Conservation (phyloP, 1,140 invertebrate genomes). For the Dinoponera quadriceps region DNA sequence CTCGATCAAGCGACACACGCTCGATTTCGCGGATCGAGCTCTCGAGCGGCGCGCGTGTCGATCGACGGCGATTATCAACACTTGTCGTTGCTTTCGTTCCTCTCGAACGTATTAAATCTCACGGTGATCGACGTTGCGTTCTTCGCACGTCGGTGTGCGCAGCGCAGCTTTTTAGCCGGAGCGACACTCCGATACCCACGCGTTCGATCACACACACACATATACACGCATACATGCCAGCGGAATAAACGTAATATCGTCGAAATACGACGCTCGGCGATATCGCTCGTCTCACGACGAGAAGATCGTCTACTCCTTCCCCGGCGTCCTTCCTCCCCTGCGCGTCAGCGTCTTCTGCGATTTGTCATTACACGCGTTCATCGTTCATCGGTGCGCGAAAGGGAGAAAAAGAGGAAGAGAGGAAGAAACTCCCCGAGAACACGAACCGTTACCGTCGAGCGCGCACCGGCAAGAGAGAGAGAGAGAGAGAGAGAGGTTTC, state of each 20-base stretch:
- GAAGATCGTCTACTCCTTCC: conserved; percentile 38
- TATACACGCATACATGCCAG: no score
- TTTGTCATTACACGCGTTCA: conserved; percentile 43
- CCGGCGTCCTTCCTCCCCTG: conserved; percentile 44
- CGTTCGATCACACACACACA: conserved; percentile 68
- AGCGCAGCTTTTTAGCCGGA: conserved; percentile 2
- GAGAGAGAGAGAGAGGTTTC: no score
- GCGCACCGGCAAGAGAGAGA: background rate
- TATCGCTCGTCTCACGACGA: conserved; percentile 65
- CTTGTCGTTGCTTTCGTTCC: background rate
- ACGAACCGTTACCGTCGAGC: background rate
- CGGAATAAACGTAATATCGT: conserved; percentile 54
- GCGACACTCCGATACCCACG: conserved; percentile 46
- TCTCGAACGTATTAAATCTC: background rate
- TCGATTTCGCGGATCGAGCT: background rate
- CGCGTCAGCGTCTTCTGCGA: conserved; percentile 54
- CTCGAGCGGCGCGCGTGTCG: background rate
- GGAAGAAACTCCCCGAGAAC: conserved; percentile 3
- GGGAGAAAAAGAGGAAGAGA: background rate
- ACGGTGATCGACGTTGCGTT: conserved; percentile 10
- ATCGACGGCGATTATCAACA: background rate
- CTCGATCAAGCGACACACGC: background rate
- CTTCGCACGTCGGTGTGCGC: background rate
- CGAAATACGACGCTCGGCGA: conserved; percentile 65
- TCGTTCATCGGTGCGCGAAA: conserved; percentile 26